Conservation (phyloP, 2,888 invertebrate species). For the Meganola albula region DNA sequence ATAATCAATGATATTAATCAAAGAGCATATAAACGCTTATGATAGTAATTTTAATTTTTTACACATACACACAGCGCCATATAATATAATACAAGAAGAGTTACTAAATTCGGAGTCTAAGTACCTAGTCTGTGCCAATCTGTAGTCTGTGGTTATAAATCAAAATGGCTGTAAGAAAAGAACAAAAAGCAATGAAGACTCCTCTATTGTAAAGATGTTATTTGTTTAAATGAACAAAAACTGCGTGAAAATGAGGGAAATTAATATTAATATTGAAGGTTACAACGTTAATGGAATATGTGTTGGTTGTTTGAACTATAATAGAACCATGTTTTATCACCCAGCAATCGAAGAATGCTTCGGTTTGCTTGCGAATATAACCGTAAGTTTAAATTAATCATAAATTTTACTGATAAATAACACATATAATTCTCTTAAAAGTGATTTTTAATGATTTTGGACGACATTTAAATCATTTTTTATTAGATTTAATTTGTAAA, state of each 20-base stretch:
- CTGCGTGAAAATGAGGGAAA: conserved; percentile 54
- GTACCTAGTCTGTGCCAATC: no score
- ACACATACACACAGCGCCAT: no score
- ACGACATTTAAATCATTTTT: conserved; percentile 30
- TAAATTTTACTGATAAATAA: neutral
- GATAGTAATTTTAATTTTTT: no score
- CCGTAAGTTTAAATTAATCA: conserved; percentile 43
- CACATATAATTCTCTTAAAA: no score
- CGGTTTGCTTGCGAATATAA: conserved; percentile 55
- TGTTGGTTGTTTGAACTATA: conserved; percentile 65
- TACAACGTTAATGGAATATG: conserved; percentile 71
- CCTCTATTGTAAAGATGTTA: conserved; percentile 45
- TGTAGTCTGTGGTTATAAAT: no score
- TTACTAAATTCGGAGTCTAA: no score
- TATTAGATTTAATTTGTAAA: conserved; percentile 32
- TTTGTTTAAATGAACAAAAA: conserved; percentile 12
- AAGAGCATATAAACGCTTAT: no score
- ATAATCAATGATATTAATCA: no score
- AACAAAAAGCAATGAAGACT: conserved; percentile 68
- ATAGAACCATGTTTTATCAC: conserved; percentile 60
- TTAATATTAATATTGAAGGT: conserved; percentile 70
- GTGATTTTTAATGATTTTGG: neutral
- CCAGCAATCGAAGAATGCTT: conserved; percentile 50
- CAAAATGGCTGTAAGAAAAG: conserved; percentile 68
- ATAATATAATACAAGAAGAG: no score